Evolutionary conservation across 2,888 invertebrate genomes (phyloP), one percentile per base, ranked within the genome.

Genomic region (Antitype chi): DNA sequence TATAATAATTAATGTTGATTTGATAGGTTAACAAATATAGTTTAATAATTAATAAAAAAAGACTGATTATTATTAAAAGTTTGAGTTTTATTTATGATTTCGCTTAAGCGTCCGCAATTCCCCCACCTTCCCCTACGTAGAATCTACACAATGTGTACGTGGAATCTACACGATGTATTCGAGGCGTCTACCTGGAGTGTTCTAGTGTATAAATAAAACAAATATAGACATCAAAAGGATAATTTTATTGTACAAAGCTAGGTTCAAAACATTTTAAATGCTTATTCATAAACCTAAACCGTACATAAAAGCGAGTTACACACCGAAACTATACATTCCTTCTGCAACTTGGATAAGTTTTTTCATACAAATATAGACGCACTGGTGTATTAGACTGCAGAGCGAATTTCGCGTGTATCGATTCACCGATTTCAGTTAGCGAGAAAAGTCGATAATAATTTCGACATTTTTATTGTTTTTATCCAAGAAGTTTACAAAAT

Each of bases 261-360:
- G 82, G 78, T 85, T 85, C 25, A 62, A 75, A 79, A 84, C 74
- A 82, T 78, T 74, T 60, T 71, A 78, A 82, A 84, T 85, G 84
- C 84, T 74, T 49, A 75, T 68, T 71, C 52, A 32, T 70, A 75
- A 81, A 81, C 82, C 69, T 53, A 66, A 70, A 70, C 25, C 52
- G 63, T 28, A 80, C 75, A 25, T 60, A 62, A 43, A n/a, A 53
- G 66, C 28, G 25, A 60, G n/a, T 53, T 43, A 28, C 59, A 64
- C 80, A 74, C 57, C 55, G 68, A 68, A 80, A 53, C 66, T 49
- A 55, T 7, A 28, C 7, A 15, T 52, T 63, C 3, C 11, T 28
- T 47, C 23, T 20, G 28, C 17, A 47, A 17, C 20, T 17, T 59
- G 57, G 71, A 20, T 7, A 32, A 43, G 1, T 23, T 11, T 53